Base-by-base conservation (phyloP, 2,113 vertebrate species). In the Helogale parvula region DNA sequence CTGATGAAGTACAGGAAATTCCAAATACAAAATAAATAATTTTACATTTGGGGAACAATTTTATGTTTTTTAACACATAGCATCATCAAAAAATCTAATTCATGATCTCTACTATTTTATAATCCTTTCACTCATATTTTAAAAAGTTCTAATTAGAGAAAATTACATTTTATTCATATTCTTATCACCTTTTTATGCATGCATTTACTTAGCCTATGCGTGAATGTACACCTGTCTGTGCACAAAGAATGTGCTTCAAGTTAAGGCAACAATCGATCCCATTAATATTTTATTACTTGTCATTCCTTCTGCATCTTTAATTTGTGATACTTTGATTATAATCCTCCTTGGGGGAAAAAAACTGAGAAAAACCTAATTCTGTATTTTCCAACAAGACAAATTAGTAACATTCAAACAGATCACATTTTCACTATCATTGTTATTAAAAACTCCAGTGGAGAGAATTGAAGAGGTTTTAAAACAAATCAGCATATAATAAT, bases 191-290 rank as follows among this genome's bases (percentile, higher is more conserved):
- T 60, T 82, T 88, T 82, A 89, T 83, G 66, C 2, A 60, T 88
- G 91, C 60, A 82, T 96, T 94, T 96, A 88, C 52, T 47, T n/a
- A 92, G 14, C 71, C 52, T 71, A 76, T 91, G 83, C 25, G 29
- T 25, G 11, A 68, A 52, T 10, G 41, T 74, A 84, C 85, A 90
- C 50, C n/a, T 91, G 71, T 93, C 27, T 86, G 52, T 57, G 4
- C 23, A 89, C 79, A 89, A 45, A 71, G 77, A 17, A 66, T 54
- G 68, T 38, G 6, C 31, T 97, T 14, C 27, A 74, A 80, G 47
- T 57, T 21, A 27, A 94, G 66, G 35, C 12, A 71, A 54, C 21
- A 77, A 50, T 4, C 38, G 45, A 5, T 4, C 38, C 66, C 86
- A 86, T 82, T 69, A 77, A 54, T 71, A 87, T 47, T 92, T 91